Evolutionary conservation across 1,140 invertebrate species (phyloP), one percentile per base, ranked within the genome.

Genomic region (Drosophila arizonae): DNA sequence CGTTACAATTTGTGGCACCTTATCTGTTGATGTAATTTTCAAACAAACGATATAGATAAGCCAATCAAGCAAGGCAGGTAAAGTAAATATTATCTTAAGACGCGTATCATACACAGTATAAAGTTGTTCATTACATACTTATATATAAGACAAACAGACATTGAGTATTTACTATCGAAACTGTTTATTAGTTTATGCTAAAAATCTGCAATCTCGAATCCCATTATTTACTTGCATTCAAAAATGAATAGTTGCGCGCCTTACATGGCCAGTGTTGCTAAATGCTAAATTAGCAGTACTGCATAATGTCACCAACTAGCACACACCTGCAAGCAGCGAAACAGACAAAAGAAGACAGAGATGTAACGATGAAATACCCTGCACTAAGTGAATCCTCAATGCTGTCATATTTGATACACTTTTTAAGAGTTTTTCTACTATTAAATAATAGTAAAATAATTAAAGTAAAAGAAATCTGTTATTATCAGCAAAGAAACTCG

Each of bases 281-380:
- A 72, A 15, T 36, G 50, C 6, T 2, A 6, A 48, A 39, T 13
- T 4, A 4, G 0, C 17, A 72, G 69, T 72, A 26, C 39, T 72
- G 63, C 9, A 67, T 9, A 72, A 60, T 51, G 55, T 65, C 30
- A 26, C 60, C 28, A 17, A 24, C 30, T 28, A 36, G 33, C 56
- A 68, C 70, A 72, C 70, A 72, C 70, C 70, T 72, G 70, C 70
- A 55, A 68, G 26, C 48, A 50, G n/a, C 54, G 17, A 8, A 39
- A 55, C 1, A 13, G 2, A n/a, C 1, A 48, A 26, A 0, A 21
- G 3, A 17, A 17, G 17, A 17, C 28, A 28, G 4, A 1, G 15
- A 26, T 33, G 11, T 41, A 2, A 41, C 39, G 17, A 6, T 13
- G 52, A 45, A 67, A 60, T 68, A 61, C 70, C 56, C 50, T 61